These are phyloP conservation scores for Loris lydekkerianus DNA, from an alignment of 2,797 vertebrate species.

Conservation along the genomic window DNA sequence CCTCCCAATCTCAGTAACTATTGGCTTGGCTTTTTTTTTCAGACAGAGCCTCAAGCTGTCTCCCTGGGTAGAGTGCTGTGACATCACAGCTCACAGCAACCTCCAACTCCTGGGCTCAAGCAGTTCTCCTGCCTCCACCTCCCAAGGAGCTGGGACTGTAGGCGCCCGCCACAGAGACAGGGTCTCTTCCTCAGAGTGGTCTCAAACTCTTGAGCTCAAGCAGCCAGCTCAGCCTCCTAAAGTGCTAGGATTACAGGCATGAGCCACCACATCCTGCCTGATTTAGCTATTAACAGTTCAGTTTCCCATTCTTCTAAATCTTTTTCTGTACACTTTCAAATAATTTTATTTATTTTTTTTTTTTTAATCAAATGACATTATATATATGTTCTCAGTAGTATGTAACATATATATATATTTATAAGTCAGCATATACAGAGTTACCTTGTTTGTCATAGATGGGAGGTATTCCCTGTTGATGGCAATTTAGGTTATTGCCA, in stretches of 20 bases:
- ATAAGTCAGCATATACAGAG: background rate
- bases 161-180: too few species aligned
- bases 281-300: conserved; percentile 16
- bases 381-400: background rate
- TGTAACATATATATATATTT: background rate
- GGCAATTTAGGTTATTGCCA: background rate
- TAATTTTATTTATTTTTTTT: background rate
- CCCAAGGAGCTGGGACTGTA: too few species aligned
- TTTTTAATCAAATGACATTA: background rate
- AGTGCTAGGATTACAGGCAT: too few species aligned
- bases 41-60: too few species aligned
- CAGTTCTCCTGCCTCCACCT: too few species aligned
- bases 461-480: background rate
- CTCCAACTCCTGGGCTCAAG: too few species aligned
- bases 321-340: conserved; percentile 51
- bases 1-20: background rate
- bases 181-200: too few species aligned
- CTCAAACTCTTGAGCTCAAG: too few species aligned
- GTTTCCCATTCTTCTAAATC: background rate
- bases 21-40: background rate
- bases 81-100: too few species aligned
- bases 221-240: too few species aligned
- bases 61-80: too few species aligned
- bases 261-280: too few species aligned
- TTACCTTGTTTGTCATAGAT: background rate